Percentiles rank a stretch among this genome's conserved stretches.
Conservation (phyloP, 1,140 invertebrate species). For the Drosophila seguyi region DNA sequence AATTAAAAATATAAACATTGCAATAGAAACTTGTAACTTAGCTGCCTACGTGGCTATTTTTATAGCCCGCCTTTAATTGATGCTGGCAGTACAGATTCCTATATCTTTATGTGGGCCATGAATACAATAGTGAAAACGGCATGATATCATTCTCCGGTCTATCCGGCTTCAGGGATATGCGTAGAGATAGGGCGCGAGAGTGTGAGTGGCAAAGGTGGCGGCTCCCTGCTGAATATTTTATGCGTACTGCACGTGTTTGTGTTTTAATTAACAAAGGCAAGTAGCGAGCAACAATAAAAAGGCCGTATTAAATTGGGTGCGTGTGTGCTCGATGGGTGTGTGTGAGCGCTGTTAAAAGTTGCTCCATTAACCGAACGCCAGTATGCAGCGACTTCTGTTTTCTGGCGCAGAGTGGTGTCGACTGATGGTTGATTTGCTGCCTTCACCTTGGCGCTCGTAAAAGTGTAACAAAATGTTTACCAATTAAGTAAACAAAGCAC, state of each 20-base stretch:
- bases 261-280: constrained; percentile 80
- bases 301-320: constrained; percentile 69
- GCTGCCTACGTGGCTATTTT: not conserved
- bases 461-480: constrained; percentile 82
- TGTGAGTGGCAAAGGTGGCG: constrained; percentile 23
- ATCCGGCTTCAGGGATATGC: constrained; percentile 10
- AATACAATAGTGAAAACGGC: constrained; percentile 10
- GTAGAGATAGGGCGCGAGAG: constrained; percentile 1
- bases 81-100: constrained; percentile 6
- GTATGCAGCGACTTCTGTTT: constrained; percentile 47
- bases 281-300: constrained; percentile 73
- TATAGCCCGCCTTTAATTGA: not conserved
- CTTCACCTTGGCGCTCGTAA: constrained; percentile 77
- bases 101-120: constrained; percentile 25
- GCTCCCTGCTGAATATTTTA: constrained; percentile 73
- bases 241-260: constrained; percentile 78
- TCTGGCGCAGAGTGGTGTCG: constrained; percentile 16
- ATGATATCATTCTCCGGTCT: constrained; percentile 30
- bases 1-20: constrained; percentile 4
- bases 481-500: constrained; percentile 79
- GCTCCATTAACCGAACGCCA: constrained; percentile 52
- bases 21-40: not conserved
- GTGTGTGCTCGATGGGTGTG: constrained; percentile 25
- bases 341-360: constrained; percentile 60
- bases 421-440: constrained; percentile 47